phyloP scores from a whole-genome alignment of 2,797 vertebrate genomes.

The Centroberyx gerrardi region DNA sequence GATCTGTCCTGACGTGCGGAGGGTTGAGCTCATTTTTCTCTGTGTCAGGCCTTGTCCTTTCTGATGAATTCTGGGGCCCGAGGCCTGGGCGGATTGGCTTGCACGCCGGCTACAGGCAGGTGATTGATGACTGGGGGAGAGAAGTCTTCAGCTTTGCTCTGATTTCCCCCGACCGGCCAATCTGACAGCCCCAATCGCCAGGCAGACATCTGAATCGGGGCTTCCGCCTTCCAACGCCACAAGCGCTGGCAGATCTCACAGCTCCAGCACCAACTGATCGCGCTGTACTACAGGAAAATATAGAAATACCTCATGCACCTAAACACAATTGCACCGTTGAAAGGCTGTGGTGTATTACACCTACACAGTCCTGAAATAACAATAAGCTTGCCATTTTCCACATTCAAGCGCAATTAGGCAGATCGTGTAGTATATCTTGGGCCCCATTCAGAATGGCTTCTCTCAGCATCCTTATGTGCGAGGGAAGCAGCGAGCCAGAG shows the following conservation, averaged over 20 bases:
- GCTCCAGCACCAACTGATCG: slow-evolving; percentile 10
- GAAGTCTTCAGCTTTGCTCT: slow-evolving; percentile 71
- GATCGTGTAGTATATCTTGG: slow-evolving; percentile 53
- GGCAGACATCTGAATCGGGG: slow-evolving; percentile 64
- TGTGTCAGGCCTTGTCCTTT: slow-evolving; percentile 77
- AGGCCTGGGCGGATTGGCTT: slow-evolving; percentile 67
- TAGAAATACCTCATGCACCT: slow-evolving; percentile 11
- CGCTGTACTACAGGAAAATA: slow-evolving; percentile 10
- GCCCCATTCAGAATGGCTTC: slow-evolving; percentile 59
- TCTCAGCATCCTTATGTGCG: slow-evolving; percentile 49
- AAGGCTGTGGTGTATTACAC: slow-evolving; percentile 39
- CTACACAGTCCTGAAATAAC: slow-evolving; percentile 42
- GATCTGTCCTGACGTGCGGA: slow-evolving; percentile 61
- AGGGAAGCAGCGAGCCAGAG: slow-evolving; percentile 31
- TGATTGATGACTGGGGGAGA: slow-evolving; percentile 81
- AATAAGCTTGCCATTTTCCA: slow-evolving; percentile 56
- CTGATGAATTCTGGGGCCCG: slow-evolving; percentile 74
- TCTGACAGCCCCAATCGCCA: slow-evolving; percentile 69
- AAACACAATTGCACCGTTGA: slow-evolving; percentile 28
- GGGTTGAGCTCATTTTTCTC: slow-evolving; percentile 79
- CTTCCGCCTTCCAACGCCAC: slow-evolving; percentile 28
- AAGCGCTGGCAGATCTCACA: slow-evolving; percentile 27
- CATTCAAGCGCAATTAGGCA: slow-evolving; percentile 54
- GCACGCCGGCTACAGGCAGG: slow-evolving; percentile 52
- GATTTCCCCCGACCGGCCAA: slow-evolving; percentile 70